Evolutionary conservation across 2,888 invertebrate genomes (phyloP).

Genomic region (Arenicola marina): DNA sequence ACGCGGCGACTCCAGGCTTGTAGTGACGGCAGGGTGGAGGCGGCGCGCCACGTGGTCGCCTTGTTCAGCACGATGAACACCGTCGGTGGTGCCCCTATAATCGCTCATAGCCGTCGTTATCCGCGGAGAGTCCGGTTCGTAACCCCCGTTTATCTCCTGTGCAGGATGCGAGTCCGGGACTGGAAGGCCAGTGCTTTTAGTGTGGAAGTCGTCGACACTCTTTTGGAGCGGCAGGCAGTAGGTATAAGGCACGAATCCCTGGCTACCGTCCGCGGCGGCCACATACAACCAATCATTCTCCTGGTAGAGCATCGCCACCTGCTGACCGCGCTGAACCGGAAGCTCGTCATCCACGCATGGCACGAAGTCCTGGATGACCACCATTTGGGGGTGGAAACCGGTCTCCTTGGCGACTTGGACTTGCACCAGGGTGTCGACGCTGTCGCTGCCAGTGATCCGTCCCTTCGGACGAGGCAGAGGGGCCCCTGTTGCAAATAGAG

Average conservation of each 20-base stretch:
- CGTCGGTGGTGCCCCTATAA: too few species aligned
- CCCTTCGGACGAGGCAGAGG: too few species aligned
- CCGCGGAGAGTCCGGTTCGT: too few species aligned
- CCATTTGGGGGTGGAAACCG: conserved; percentile 29
- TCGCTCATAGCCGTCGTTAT: too few species aligned
- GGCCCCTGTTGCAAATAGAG: too few species aligned
- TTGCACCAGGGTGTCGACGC: conserved; percentile 85
- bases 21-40: too few species aligned
- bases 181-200: too few species aligned
- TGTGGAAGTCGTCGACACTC: conserved; percentile 16
- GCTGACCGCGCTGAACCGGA: conserved; percentile 82
- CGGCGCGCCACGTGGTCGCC: too few species aligned
- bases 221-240: conserved; percentile 79
- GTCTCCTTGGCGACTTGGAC: conserved; percentile 87
- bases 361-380: conserved; percentile 73
- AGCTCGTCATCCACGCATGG: conserved; percentile 95
- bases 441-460: conserved; percentile 90
- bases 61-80: too few species aligned
- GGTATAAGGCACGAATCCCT: conserved; percentile 93
- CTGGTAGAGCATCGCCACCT: conserved; percentile 68
- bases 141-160: too few species aligned
- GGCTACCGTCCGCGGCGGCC: conserved; percentile 83
- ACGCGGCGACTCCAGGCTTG: too few species aligned
- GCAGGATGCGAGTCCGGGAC: too few species aligned
- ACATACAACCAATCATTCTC: conserved; percentile 99